Conservation (phyloP, 1,140 invertebrate species). For the Cydia fagiglandana region DNA sequence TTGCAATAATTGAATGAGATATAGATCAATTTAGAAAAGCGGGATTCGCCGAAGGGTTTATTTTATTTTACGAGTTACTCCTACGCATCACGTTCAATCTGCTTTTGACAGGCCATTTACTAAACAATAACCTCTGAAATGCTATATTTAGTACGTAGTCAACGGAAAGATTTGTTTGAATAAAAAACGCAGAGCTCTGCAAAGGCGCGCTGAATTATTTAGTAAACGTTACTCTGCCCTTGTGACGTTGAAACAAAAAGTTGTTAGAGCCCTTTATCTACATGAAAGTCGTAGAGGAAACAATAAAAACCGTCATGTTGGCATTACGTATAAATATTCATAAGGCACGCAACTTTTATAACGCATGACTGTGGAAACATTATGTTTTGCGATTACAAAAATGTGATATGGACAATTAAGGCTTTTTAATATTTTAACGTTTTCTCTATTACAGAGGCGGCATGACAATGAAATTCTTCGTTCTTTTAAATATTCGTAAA, state of each 20-base stretch:
- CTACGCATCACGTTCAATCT: background rate
- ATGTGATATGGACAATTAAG: slow-evolving; percentile 17
- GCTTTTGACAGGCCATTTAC: background rate
- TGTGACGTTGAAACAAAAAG: slow-evolving; percentile 1
- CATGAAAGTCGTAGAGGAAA: background rate
- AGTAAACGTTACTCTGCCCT: slow-evolving; percentile 26
- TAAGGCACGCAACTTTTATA: slow-evolving; percentile 24
- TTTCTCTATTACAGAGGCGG: background rate
- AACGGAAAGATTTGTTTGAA: background rate
- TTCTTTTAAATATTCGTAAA: background rate
- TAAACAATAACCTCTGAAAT: background rate
- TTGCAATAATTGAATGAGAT: no score
- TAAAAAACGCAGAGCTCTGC: background rate
- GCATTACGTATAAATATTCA: slow-evolving; percentile 31
- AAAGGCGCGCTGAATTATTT: background rate
- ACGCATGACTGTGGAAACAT: background rate
- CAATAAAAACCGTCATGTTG: slow-evolving; percentile 25
- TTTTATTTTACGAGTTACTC: background rate
- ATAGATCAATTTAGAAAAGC: background rate
- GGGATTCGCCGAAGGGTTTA: background rate
- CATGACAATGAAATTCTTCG: background rate
- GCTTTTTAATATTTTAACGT: background rate
- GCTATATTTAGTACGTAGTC: background rate
- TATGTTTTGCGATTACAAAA: slow-evolving; percentile 11
- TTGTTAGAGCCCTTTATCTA: slow-evolving; percentile 9